Evolutionary conservation across 2,797 vertebrate species (phyloP), one percentile per base, ranked within the genome.

Genomic region (Enteromius paludinosus): DNA sequence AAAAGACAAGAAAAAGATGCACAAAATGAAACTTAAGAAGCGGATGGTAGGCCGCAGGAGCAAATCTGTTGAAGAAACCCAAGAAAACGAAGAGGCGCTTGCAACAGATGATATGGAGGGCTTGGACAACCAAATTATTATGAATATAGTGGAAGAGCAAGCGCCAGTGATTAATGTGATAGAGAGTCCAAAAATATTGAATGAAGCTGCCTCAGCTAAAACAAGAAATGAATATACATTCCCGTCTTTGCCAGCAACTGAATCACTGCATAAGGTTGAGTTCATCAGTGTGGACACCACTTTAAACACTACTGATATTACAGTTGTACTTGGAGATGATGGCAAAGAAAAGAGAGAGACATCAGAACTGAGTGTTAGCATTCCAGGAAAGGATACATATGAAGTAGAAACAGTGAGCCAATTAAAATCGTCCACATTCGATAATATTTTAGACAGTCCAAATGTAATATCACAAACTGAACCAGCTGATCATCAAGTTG

Each of bases 21-120:
- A 94, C 86, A 95, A 94, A 91, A 92, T 93, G 38, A 94, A 94
- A 72, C 92, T 96, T 33, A 91, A 82, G 84, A 88, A 96, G 81
- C 94, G 89, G 82, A 95, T 96, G 88, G 94, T 92, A 89, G 92
- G 93, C 62, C 88, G 94, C 5, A 93, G 93, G 74, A 94, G 91
- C 89, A 96, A 95, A 88, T 89, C 92, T 81, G 95, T 95, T 84
- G 95, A 95, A 23, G 93, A 94, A 79, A 87, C 77, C 2, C 79
- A 84, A 17, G 83, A 73, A 62, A 83, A 92, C 56, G 90, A 89
- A 14, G 90, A 93, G 0, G 88, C 78, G 30, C 77, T 86, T 47
- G 86, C 88, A 70, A 81, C 87, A 54, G 90, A 84, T 9, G 86
- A 88, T 45, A 80, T 84, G 25, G 90, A 91, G 52, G 70, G 84